Percentiles rank a stretch among this genome's conserved stretches.
Conservation (phyloP, 2,888 invertebrate species). For the Gibbula magus region DNA sequence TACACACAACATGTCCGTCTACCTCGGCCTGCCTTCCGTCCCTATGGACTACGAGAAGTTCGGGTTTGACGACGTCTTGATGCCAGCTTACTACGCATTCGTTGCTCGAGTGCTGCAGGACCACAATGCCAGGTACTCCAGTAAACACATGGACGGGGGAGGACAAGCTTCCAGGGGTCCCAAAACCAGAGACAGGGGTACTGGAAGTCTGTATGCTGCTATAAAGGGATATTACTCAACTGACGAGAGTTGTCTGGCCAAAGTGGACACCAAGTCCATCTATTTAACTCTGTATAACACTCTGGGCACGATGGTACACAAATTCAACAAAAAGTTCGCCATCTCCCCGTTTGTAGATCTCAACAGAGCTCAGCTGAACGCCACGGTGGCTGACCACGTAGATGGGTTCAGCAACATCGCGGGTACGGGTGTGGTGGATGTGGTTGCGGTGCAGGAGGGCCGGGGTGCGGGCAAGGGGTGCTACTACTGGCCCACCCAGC, state of each 20-base stretch:
- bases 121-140: constrained; percentile 50
- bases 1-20: constrained; percentile 56
- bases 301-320: constrained; percentile 32
- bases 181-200: not conserved
- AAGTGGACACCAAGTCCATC: constrained; percentile 20
- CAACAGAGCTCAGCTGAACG: constrained; percentile 37
- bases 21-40: constrained; percentile 58
- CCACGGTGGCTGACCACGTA: constrained; percentile 48
- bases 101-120: constrained; percentile 48
- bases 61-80: constrained; percentile 31
- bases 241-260: constrained; percentile 40
- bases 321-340: constrained; percentile 33
- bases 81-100: constrained; percentile 50
- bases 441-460: constrained; percentile 64
- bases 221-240: constrained; percentile 48
- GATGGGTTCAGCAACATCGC: constrained; percentile 49
- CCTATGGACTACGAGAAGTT: constrained; percentile 24
- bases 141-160: too few relatives aligned
- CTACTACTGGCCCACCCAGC: constrained; percentile 59
- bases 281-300: constrained; percentile 34
- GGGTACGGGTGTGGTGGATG: constrained; percentile 41
- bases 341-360: constrained; percentile 44
- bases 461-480: constrained; percentile 58
- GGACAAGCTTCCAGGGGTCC: not conserved
- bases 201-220: constrained; percentile 34